Evolutionary conservation across 2,888 invertebrate genomes (phyloP).

Genomic region (Podotricha telesiphe): DNA sequence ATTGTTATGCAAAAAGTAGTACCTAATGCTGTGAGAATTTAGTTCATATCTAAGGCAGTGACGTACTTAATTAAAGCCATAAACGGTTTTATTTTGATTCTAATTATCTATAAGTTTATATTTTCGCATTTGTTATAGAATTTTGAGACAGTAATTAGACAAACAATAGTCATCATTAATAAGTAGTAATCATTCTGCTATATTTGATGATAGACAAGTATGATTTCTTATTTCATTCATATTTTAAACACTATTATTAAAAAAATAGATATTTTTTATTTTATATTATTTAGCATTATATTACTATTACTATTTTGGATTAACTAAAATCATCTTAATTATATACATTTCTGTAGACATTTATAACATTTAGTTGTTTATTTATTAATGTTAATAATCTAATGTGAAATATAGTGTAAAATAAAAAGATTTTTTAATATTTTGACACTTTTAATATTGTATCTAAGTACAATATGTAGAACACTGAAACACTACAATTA

Average conservation of each 20-base stretch:
- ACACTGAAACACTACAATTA: no score
- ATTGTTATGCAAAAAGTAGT: conserved; percentile 27
- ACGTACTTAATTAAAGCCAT: conserved; percentile 33
- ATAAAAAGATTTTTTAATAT: no score
- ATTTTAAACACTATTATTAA: not conserved
- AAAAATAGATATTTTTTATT: no score
- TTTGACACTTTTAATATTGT: no score
- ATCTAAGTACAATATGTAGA: no score
- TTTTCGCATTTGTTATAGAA: not conserved
- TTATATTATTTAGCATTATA: not conserved
- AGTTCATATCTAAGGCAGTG: conserved; percentile 19
- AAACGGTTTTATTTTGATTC: not conserved
- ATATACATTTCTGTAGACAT: no score
- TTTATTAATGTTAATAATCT: not conserved
- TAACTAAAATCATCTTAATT: not conserved
- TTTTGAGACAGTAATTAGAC: not conserved
- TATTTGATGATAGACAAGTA: not conserved
- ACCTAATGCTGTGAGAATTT: conserved; percentile 16
- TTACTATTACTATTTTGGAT: not conserved
- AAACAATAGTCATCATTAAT: conserved; percentile 2
- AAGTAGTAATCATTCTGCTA: conserved; percentile 1
- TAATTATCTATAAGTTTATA: not conserved
- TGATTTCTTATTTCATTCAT: not conserved
- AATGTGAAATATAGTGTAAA: no score
- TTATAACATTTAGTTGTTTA: not conserved